Conservation (phyloP, 2,797 vertebrate genomes). For the Manis crassicaudata region DNA sequence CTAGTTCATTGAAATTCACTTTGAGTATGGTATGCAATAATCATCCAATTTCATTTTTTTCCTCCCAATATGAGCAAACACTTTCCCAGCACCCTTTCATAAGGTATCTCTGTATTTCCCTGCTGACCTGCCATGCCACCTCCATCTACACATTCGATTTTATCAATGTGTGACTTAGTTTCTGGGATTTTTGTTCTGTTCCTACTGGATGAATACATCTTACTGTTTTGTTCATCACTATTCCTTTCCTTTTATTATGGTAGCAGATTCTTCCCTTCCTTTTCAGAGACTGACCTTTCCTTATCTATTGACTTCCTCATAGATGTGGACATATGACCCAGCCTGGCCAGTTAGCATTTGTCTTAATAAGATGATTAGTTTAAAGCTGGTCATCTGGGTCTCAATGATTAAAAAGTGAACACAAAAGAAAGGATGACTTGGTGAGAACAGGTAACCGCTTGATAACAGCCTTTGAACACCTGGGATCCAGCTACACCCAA, state of each 20-base stretch:
- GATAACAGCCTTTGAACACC: not conserved
- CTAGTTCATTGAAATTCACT: not conserved
- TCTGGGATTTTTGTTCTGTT: not conserved
- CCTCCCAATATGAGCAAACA: not conserved
- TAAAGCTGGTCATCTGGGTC: not conserved
- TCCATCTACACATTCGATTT: not conserved
- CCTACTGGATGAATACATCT: not conserved
- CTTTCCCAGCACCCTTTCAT: not conserved
- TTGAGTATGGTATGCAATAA: not conserved
- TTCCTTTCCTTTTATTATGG: not conserved
- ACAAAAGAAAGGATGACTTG: not conserved
- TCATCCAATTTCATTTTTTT: not conserved
- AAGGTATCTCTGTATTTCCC: not conserved
- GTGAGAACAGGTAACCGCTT: not conserved
- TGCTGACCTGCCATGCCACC: accelerated
- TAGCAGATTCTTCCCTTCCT: not conserved
- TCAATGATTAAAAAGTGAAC: not conserved
- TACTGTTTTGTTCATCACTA: not conserved
- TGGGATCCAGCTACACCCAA: not conserved
- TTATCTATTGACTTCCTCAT: not conserved
- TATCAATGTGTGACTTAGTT: not conserved
- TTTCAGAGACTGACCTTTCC: not conserved
- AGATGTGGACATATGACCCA: not conserved
- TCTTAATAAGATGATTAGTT: not conserved
- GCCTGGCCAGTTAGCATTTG: not conserved